Evolutionary conservation across 2,797 vertebrate genomes (phyloP), one percentile per base, ranked within the genome.

Genomic region (Enteromius radiatus): DNA sequence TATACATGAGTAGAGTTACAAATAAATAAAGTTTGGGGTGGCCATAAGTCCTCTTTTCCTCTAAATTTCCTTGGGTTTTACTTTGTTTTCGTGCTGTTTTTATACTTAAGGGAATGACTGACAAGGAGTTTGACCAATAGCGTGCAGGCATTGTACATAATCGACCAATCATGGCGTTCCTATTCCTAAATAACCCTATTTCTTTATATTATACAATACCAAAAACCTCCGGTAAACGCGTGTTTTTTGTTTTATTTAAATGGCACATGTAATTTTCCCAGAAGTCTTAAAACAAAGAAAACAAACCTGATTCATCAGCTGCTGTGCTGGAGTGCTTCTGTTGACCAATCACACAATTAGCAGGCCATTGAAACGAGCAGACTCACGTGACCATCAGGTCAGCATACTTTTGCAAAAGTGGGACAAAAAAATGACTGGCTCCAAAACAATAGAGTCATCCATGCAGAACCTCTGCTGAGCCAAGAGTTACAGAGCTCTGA

Each of bases 401-500:
- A 81, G 82, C 87, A 85, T 67, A 86, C 71, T 71, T 73, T 83
- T 85, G 80, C 71, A 87, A 87, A 86, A 86, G 84, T 78, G 79
- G 70, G 89, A 91, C 91, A 93, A 92, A 88, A 88, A 93, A 91
- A 82, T 81, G 84, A 84, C 59, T 43, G 84, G 71, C 86, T 73
- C 88, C 85, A 56, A 74, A 84, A 95, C 93, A 95, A 95, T 91
- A 88, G 91, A 90, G 77, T 89, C 92, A 92, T 81, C 91, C 92
- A 94, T 86, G 94, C 92, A 89, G 94, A 95, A 94, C 87, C 93
- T 92, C 81, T 93, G 94, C 94, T 95, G 93, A 95, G 89, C 89
- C 82, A 84, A 88, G 88, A 90, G 88, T 91, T 92, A 86, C 89
- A 84, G 90, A 89, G 86, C 84, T 85, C 80, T 90, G 92, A 93